Evolutionary conservation across 2,113 vertebrate genomes (phyloP), one percentile per base, ranked within the genome.

Genomic region (Lichenostomus cassidix): DNA sequence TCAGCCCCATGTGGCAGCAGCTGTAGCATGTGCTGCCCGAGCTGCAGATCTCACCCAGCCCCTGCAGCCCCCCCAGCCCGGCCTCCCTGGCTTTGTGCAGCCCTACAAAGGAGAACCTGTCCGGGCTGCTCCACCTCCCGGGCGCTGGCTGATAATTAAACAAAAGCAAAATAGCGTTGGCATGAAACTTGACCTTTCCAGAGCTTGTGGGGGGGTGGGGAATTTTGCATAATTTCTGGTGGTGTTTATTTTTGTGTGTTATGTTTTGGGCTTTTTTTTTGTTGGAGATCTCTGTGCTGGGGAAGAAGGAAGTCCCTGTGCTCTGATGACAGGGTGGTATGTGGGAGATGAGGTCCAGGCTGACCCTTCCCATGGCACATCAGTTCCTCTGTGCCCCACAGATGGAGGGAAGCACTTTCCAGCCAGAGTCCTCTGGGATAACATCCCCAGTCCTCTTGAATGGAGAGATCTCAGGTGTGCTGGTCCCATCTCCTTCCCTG

Each of bases 81-180:
- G 67, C 86, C 89, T 62, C 55, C 60, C 68, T 6, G 79, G 50
- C 95, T 97, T 96, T 93, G 92, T 95, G 79, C 83, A 77, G 68
- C 79, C 13, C 0, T 35, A 77, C 95, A 93, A 90, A 97, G 64
- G 79, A 89, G 83, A 97, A 95, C 96, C 95, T 95, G 96, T 93
- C 91, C 3, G 2, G 76, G 92, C 91, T 83, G 94, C 92, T 94
- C 73, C 1, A 1, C 1, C 10, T 78, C 92, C 46, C 73, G 3
- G 63, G 91, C 90, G 47, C 76, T 81, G 80, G 95, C 89, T 96
- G 95, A 95, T 97, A 95, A 96, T 96, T 97, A 97, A 96, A 97
- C 96, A 97, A 96, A 96, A 80, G 64, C 92, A 88, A 95, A 97
- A 94, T 29, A 89, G 89, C 33, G 8, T 74, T 88, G 71, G 88